A percentile compares a stretch with the other conserved stretches of the same genome.
Conservation (phyloP, 2,888 invertebrate species). For the Andricus quercusramuli region DNA sequence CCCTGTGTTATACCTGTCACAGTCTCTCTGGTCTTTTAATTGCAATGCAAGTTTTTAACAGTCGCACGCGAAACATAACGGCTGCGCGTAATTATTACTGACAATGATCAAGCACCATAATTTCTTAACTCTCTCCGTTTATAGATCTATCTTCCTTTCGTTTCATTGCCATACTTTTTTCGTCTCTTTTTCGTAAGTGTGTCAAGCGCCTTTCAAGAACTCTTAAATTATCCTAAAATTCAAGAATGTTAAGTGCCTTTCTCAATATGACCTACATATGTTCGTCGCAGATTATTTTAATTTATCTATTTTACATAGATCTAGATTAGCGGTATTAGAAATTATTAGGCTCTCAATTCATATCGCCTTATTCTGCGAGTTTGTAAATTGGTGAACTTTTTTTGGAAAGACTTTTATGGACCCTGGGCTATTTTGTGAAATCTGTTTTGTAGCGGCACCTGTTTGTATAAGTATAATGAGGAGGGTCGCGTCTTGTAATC, state of each 20-base stretch:
- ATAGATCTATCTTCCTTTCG: neutral
- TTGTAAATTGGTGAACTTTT: neutral
- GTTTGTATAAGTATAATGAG: neutral
- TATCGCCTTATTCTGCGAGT: neutral
- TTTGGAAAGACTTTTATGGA: neutral
- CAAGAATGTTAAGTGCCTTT: neutral
- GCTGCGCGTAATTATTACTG: neutral
- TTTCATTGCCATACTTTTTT: neutral
- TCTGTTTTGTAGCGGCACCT: neutral
- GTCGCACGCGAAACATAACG: neutral
- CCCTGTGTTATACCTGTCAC: neutral
- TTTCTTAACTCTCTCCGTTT: neutral
- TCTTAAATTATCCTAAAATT: neutral
- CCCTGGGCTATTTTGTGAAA: conserved; percentile 10
- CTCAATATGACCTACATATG: neutral
- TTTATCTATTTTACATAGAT: neutral
- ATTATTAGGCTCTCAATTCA: neutral
- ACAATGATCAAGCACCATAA: neutral
- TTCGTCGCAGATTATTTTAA: neutral
- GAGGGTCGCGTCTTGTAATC: conserved; percentile 42
- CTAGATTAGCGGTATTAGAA: neutral
- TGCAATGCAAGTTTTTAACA: neutral
- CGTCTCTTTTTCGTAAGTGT: neutral
- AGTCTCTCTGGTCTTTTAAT: neutral
- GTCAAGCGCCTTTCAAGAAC: neutral